Base-by-base conservation (phyloP, 2,888 invertebrate genomes). In the Platycheirus rosarum region DNA sequence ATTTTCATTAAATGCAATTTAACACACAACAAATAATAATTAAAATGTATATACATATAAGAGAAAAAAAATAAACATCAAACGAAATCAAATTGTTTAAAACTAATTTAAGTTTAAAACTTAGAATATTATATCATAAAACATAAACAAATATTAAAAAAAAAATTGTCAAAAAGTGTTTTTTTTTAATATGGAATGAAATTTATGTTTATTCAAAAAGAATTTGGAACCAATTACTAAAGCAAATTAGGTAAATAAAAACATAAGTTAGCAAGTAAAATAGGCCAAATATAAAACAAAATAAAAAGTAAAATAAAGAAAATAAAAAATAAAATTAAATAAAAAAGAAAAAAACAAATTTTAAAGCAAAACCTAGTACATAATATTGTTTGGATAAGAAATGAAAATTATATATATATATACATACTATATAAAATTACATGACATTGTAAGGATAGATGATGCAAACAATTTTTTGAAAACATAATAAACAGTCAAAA, bases 171-270 rank as follows among this genome's bases (percentile, higher is more conserved):
- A 68, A 55, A 49, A 48, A 71, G 77, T 82, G 73, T 76, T 73
- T 76, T 66, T 62, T 66, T 62, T 65, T 76, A 76, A 71, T 77
- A 23, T n/a, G n/a, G n/a, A 23, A 68, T 77, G 55, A 71, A 44
- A 60, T 71, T 51, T 62, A 63, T 44, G 42, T 32, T 44, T 42
- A 49, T 73, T 73, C 40, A 40, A 63, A 77, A 77, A n/a, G n/a
- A n/a, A 82, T 77, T 82, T 73, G 77, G 82, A 82, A 82, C 82
- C 82, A 82, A 82, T 73, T 82, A 77, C 82, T 82, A 82, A 80
- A 71, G 66, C 53, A 74, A 69, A 69, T 62, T 79, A 79, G 79
- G 46, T 68, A 73, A 79, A 79, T 79, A 71, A 66, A 63, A 55
- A 63, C 53, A 42, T 71, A 77, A 82, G 71, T 68, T 82, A 80